Evolutionary conservation across 2,888 invertebrate species (phyloP), one percentile per base, ranked within the genome.

Genomic region (Clivina fossor): DNA sequence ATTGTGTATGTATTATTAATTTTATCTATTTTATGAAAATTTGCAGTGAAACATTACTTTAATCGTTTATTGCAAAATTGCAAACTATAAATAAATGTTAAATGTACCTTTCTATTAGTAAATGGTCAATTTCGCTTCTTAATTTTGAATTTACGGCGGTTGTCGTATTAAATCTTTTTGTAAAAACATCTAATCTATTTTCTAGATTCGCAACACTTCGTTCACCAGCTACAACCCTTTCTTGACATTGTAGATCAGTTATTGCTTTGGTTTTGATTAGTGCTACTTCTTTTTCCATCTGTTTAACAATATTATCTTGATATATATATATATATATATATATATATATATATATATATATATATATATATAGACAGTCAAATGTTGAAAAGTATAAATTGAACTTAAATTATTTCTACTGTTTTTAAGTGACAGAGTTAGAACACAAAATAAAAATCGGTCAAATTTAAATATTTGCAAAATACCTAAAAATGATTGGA

Each of bases 31-130:
- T n/a, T n/a, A n/a, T n/a, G n/a, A n/a, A n/a, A n/a, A n/a, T n/a
- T n/a, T n/a, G n/a, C n/a, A n/a, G n/a, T n/a, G n/a, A n/a, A n/a
- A n/a, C n/a, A n/a, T n/a, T n/a, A n/a, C n/a, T n/a, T n/a, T n/a
- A n/a, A n/a, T n/a, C n/a, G n/a, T n/a, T n/a, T n/a, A n/a, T n/a
- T n/a, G n/a, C n/a, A n/a, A n/a, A n/a, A n/a, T n/a, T n/a, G n/a
- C n/a, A n/a, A n/a, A n/a, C n/a, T n/a, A n/a, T n/a, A n/a, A n/a
- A n/a, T n/a, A n/a, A n/a, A n/a, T n/a, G n/a, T n/a, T n/a, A n/a
- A n/a, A n/a, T n/a, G n/a, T 18, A 83, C 85, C 86, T 81, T 72
- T 93, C 93, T 58, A 87, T 84, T 1, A 94, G 72, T 62, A 93
- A 78, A 60, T 88, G 83, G 67, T 93, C 88, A 44, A 95, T 93